Evolutionary conservation across 2,113 vertebrate genomes (phyloP).

Genomic region (Cyphomyrus discorhynchus): DNA sequence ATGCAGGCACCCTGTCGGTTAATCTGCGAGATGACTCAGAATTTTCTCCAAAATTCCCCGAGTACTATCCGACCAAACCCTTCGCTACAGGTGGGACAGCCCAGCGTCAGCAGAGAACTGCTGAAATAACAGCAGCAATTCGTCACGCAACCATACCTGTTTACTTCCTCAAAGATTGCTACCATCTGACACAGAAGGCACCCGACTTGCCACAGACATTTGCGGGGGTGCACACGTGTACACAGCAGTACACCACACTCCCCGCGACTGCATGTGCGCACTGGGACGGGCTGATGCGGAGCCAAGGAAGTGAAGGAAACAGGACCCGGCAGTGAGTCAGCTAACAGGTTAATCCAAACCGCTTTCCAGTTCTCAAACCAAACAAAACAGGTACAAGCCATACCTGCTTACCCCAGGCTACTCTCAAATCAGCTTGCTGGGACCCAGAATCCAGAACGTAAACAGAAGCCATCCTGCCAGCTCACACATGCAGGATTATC

Average conservation of each 20-base stretch:
- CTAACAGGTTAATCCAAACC: conserved; percentile 6
- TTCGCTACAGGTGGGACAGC: not conserved
- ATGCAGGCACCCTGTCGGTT: not conserved
- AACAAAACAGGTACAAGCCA: not conserved
- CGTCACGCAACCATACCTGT: not conserved
- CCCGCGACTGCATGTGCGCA: not conserved
- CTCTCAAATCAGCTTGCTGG: not conserved
- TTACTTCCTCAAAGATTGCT: not conserved
- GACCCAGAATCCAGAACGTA: not conserved
- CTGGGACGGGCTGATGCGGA: not conserved
- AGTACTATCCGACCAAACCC: not conserved
- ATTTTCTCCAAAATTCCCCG: not conserved
- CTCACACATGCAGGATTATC: not conserved
- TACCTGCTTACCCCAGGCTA: not conserved
- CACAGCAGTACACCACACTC: not conserved
- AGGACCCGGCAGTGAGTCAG: not conserved
- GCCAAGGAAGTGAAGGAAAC: not conserved
- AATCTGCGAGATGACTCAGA: not conserved
- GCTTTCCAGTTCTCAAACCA: not conserved
- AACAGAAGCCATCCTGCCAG: too few relatives aligned
- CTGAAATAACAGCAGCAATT: not conserved
- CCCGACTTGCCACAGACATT: not conserved
- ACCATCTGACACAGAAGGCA: not conserved
- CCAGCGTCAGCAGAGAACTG: not conserved
- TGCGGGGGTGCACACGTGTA: not conserved